Percentiles rank a stretch among this genome's conserved stretches.
Conservation (phyloP, 2,113 vertebrate species). For the Siniperca chuatsi region DNA sequence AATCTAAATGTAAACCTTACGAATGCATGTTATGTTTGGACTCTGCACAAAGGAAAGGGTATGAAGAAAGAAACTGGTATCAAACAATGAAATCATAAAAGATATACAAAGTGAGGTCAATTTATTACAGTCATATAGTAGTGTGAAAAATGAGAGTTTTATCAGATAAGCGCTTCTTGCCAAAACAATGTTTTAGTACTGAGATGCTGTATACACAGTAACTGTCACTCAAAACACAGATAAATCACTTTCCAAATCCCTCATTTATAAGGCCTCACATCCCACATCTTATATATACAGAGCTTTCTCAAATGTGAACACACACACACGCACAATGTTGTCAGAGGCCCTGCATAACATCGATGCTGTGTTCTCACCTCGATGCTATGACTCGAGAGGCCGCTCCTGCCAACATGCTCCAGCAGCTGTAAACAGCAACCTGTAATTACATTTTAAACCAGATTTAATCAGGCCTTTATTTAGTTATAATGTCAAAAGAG, state of each 20-base stretch:
- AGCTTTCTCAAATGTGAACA: constrained; percentile 1
- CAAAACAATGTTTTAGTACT: constrained; percentile 25
- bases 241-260: constrained; percentile 31
- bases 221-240: constrained; percentile 34
- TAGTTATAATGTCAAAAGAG: neutral
- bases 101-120: neutral
- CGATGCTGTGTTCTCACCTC: constrained; percentile 3
- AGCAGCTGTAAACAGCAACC: constrained; percentile 14
- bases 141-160: neutral
- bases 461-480: neutral
- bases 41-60: neutral
- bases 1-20: constrained; percentile 3
- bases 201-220: constrained; percentile 24
- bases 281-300: constrained; percentile 21
- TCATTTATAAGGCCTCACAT: constrained; percentile 55
- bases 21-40: constrained; percentile 6
- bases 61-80: neutral
- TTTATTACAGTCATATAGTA: neutral
- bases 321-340: constrained; percentile 1
- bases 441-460: constrained; percentile 24
- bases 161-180: neutral
- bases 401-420: constrained; percentile 2
- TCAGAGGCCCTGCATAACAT: constrained; percentile 22
- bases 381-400: neutral
- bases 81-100: constrained; percentile 8